These are phyloP conservation scores for Rhynchonycteris naso DNA, from an alignment of 2,797 vertebrate genomes.

Conservation along the genomic window DNA sequence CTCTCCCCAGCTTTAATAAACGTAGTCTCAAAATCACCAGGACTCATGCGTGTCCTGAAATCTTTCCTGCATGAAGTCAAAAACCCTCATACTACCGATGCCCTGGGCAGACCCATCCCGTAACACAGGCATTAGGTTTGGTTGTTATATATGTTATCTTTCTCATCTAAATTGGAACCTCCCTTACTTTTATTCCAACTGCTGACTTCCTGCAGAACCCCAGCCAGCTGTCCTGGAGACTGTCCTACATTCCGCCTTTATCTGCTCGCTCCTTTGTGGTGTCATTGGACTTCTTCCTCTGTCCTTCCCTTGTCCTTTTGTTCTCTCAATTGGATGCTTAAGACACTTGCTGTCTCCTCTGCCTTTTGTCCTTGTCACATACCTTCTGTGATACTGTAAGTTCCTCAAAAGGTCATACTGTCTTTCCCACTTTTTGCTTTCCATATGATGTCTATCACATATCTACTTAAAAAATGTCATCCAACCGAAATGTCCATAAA, in stretches of 20 bases:
- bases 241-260: neutral
- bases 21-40: no score
- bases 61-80: no score
- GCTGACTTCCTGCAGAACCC: neutral
- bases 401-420: neutral
- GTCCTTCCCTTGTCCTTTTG: conserved; percentile 36
- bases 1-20: no score
- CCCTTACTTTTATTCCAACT: neutral
- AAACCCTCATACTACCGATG: no score
- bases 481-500: neutral
- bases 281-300: conserved; percentile 9
- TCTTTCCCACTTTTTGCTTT: neutral
- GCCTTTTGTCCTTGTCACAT: conserved; percentile 28
- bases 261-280: neutral
- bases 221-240: neutral
- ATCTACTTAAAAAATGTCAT: neutral
- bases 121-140: neutral
- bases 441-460: neutral
- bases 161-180: neutral
- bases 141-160: neutral
- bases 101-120: no score
- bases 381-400: neutral
- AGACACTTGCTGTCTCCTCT: neutral
- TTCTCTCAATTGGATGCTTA: conserved; percentile 36
- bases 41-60: no score